Percentiles rank a stretch among this genome's conserved stretches.
Evolutionary conservation across 2,888 invertebrate species (phyloP).

Genomic region (Latheticus oryzae): DNA sequence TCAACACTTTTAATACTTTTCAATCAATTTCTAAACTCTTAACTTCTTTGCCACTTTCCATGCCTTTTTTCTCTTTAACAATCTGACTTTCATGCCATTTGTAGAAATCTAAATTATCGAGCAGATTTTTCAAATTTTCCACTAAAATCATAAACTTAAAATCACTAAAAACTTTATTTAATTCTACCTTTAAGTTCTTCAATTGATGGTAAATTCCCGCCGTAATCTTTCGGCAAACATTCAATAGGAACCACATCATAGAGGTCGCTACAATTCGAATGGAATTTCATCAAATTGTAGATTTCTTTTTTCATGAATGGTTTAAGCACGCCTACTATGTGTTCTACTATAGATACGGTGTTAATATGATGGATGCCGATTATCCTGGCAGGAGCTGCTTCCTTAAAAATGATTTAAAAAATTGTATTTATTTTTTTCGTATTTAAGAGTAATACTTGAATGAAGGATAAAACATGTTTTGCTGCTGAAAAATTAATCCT

Average conservation of each 20-base stretch:
- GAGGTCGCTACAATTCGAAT: no score
- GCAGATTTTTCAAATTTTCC: neutral
- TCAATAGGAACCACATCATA: slow-evolving; percentile 5
- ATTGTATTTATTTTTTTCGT: neutral
- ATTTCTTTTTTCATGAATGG: slow-evolving; percentile 12
- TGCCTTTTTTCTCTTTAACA: slow-evolving; percentile 3
- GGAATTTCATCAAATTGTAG: slow-evolving; percentile 15
- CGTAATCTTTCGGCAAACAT: slow-evolving; percentile 12
- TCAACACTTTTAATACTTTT: no score
- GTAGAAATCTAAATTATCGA: slow-evolving; percentile 9
- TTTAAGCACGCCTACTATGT: slow-evolving; percentile 3
- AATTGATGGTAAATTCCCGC: no score
- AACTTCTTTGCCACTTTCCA: no score
- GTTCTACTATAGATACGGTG: neutral
- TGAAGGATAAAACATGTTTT: neutral
- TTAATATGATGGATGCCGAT: slow-evolving; percentile 7
- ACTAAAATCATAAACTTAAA: neutral
- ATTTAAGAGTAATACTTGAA: slow-evolving; percentile 7
- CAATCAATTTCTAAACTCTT: no score
- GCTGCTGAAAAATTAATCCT: slow-evolving; percentile 6
- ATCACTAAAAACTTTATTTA: no score
- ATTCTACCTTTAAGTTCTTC: no score
- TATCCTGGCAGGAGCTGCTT: slow-evolving; percentile 3
- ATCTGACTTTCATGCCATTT: slow-evolving; percentile 18
- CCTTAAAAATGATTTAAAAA: slow-evolving; percentile 10